Evolutionary conservation across 2,797 vertebrate species (phyloP).

Genomic region (Premnoplex brunnescens): DNA sequence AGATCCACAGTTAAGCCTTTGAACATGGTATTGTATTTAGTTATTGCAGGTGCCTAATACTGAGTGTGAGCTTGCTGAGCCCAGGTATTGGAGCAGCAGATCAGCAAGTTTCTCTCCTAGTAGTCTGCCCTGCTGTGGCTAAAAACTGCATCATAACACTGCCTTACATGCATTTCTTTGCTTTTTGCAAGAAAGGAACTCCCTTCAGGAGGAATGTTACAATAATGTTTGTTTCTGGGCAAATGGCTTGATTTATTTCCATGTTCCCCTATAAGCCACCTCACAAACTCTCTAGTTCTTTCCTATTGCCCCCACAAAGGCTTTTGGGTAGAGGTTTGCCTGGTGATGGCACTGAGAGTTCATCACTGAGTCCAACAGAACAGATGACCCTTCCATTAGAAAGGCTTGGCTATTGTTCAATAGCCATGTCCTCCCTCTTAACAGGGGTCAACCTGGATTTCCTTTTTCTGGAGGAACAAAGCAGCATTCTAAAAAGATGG

Average conservation of each 20-base stretch:
- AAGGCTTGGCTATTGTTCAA: neutral
- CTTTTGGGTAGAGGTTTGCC: neutral
- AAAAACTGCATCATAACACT: neutral
- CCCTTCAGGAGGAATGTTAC: neutral
- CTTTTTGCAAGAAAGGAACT: neutral
- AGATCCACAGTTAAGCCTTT: neutral
- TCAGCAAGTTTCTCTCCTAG: neutral
- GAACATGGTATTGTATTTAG: neutral
- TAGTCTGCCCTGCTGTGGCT: neutral
- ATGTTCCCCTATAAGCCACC: neutral
- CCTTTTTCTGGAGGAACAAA: neutral
- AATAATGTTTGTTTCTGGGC: neutral
- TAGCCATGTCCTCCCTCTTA: neutral
- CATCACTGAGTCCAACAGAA: neutral
- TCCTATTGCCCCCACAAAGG: accelerated
- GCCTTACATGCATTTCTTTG: neutral
- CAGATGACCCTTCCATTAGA: neutral
- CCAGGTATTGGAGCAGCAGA: neutral
- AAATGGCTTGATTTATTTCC: neutral
- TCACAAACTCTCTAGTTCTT: neutral
- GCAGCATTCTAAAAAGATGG: neutral
- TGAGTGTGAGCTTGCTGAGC: neutral
- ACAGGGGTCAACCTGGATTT: neutral
- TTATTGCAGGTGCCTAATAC: neutral
- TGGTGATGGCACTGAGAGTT: neutral